Conservation (phyloP, 1,140 invertebrate genomes). For the Bombus cullumanus region DNA sequence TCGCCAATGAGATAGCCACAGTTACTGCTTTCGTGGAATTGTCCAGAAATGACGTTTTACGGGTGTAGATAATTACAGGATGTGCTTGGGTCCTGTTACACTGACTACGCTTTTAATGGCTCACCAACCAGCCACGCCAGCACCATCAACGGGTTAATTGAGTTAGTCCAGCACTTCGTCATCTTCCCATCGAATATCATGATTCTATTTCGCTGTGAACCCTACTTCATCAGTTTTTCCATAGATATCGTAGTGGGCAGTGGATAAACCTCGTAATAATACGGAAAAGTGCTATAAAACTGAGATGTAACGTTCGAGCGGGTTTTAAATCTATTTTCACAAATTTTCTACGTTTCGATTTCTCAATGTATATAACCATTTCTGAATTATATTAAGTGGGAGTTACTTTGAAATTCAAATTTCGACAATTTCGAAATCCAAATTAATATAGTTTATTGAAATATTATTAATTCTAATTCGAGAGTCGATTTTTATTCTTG, state of each 20-base stretch:
- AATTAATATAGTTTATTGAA: no score
- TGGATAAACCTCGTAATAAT: neutral
- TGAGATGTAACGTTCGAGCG: neutral
- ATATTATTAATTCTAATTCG: neutral
- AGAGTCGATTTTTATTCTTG: neutral
- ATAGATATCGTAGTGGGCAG: neutral
- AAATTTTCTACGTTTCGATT: neutral
- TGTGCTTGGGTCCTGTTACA: slow-evolving; percentile 18
- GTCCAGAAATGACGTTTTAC: neutral
- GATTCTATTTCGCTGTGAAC: neutral
- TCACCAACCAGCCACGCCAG: neutral
- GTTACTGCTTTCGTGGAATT: neutral
- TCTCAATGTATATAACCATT: neutral
- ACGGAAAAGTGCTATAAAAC: neutral
- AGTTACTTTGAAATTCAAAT: neutral
- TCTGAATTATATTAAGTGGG: neutral
- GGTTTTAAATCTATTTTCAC: no score
- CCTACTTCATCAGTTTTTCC: neutral
- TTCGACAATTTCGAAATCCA: no score
- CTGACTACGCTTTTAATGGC: slow-evolving; percentile 21
- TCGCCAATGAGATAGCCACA: neutral
- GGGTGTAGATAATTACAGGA: slow-evolving; percentile 7
- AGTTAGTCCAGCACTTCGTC: slow-evolving; percentile 47
- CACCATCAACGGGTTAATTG: slow-evolving; percentile 47
- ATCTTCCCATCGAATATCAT: neutral